Percentiles rank a stretch among this genome's conserved stretches.
Evolutionary conservation across 2,888 invertebrate species (phyloP).

Genomic region (Diabrotica balteata): DNA sequence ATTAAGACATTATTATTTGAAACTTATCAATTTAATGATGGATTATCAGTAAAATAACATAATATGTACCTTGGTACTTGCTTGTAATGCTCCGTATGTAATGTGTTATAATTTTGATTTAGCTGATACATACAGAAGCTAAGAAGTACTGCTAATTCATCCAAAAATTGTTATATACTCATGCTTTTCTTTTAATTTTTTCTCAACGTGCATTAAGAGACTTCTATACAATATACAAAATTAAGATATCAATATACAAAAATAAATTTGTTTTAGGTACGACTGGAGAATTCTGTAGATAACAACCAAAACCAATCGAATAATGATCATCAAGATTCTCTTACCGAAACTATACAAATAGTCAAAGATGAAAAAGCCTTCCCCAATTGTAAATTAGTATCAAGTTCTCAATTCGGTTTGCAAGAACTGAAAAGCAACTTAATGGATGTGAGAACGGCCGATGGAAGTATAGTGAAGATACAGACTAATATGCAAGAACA

Average conservation of each 20-base stretch:
- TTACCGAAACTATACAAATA: conserved; percentile 54
- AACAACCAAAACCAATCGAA: conserved; percentile 50
- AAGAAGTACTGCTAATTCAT: no score
- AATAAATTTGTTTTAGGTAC: conserved; percentile 41
- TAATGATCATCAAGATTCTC: conserved; percentile 45
- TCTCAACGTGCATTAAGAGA: neutral
- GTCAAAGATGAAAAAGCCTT: conserved; percentile 68
- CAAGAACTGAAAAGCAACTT: conserved; percentile 61
- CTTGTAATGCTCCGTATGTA: no score
- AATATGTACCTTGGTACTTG: no score
- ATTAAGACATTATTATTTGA: no score
- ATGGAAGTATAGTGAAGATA: conserved; percentile 78
- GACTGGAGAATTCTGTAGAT: conserved; percentile 56
- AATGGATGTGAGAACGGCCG: conserved; percentile 71
- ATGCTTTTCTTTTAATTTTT: neutral
- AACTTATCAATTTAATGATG: no score
- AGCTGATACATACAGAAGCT: no score
- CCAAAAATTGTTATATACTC: no score
- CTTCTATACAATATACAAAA: no score
- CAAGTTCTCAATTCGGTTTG: conserved; percentile 53
- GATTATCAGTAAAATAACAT: no score
- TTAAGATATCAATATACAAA: no score
- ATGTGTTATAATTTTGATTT: no score
- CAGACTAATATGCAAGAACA: conserved; percentile 70
- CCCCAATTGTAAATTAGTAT: conserved; percentile 62